Evolutionary conservation across 2,797 vertebrate species (phyloP).

Genomic region (Manis crassicaudata): DNA sequence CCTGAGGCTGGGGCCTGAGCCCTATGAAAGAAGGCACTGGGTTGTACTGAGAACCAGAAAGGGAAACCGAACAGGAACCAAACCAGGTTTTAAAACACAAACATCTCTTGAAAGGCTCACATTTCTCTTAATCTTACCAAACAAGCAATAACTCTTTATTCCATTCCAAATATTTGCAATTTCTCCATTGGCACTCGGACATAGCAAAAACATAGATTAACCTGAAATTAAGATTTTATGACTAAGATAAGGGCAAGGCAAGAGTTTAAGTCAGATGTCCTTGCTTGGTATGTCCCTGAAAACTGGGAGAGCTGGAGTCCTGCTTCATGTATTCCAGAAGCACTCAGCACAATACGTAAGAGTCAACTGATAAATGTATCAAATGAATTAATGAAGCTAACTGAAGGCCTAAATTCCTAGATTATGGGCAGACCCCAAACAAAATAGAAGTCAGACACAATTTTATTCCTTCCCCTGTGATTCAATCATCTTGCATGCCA

Average conservation of each 20-base stretch:
- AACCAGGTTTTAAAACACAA: slow-evolving; percentile 6
- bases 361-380: background rate
- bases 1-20: background rate
- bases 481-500: background rate
- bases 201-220: background rate
- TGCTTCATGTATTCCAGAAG: background rate
- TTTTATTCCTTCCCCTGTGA: background rate
- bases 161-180: background rate
- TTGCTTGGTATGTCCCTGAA: background rate
- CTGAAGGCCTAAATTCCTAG: background rate
- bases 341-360: background rate
- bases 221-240: background rate
- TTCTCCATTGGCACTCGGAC: background rate
- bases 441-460: background rate
- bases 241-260: background rate
- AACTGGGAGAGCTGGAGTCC: background rate
- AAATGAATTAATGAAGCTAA: background rate
- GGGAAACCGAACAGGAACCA: background rate
- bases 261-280: background rate
- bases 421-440: background rate
- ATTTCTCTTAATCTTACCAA: background rate
- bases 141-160: background rate
- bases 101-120: background rate
- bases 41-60: background rate
- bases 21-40: background rate